Evolutionary conservation across 2,888 invertebrate genomes (phyloP).

Genomic region (Latrodectus hesperus): DNA sequence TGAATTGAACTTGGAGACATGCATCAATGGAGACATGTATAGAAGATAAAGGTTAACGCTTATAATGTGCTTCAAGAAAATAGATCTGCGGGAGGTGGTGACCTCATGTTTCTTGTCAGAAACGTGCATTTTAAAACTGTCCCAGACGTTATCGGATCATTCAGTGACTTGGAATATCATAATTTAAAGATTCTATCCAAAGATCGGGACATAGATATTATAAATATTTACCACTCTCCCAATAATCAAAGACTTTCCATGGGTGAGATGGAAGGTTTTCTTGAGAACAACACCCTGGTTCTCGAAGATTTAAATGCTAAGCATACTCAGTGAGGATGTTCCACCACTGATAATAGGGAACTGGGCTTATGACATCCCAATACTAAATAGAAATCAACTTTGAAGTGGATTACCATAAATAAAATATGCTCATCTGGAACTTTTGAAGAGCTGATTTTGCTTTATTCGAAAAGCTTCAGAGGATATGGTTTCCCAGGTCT

Average conservation of each 20-base stretch:
- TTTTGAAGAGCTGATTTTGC: constrained; percentile 9
- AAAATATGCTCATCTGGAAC: background rate
- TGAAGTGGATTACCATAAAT: background rate
- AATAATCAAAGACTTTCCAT: background rate
- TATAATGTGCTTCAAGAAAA: background rate
- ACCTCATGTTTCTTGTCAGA: background rate
- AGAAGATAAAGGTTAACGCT: background rate
- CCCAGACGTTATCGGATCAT: background rate
- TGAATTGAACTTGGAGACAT: background rate
- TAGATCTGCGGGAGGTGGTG: background rate
- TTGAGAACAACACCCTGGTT: background rate
- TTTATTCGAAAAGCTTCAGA: background rate
- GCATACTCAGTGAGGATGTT: background rate
- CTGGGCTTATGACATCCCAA: too few relatives aligned
- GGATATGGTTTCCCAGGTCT: constrained; percentile 2
- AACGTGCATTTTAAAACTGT: background rate
- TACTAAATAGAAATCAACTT: constrained; percentile 7
- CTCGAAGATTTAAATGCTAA: background rate
- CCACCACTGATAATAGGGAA: background rate
- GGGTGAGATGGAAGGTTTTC: background rate
- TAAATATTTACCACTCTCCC: background rate
- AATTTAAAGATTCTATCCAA: background rate
- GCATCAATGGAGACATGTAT: background rate
- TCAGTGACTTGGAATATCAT: background rate
- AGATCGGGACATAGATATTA: background rate